Evolutionary conservation across 30 jellyfish, hydroid and myxozoan genomes (phyloP).

Genomic region (Catostylus mosaicus): DNA sequence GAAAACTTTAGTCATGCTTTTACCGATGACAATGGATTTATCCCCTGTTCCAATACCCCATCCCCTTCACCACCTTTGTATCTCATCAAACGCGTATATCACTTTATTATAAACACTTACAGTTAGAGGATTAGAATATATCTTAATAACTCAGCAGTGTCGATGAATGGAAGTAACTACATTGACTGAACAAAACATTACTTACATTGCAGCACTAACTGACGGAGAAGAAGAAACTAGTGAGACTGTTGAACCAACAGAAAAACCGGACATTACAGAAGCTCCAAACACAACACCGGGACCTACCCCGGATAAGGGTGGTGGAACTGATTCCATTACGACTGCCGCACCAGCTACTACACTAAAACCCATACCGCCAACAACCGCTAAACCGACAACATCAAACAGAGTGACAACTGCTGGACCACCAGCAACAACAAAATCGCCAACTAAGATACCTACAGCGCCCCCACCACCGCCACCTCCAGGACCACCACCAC

Average conservation of each 20-base stretch:
- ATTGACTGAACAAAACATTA: neutral
- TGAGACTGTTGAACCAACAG: constrained; percentile 32
- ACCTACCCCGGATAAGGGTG: neutral
- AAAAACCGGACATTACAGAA: constrained; percentile 4
- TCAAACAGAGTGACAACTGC: constrained; percentile 7
- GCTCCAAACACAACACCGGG: constrained; percentile 14
- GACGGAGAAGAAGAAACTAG: constrained; percentile 45
- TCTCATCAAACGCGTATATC: no score
- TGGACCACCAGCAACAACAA: constrained; percentile 5
- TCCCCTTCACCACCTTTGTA: no score
- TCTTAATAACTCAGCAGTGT: no score
- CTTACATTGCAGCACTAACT: constrained; percentile 17
- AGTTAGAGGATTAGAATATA: no score
- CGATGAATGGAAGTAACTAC: no score
- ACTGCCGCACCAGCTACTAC: constrained; percentile 38
- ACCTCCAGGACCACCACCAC: constrained; percentile 36
- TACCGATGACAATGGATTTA: no score
- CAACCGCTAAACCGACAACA: constrained; percentile 29
- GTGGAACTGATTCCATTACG: constrained; percentile 1
- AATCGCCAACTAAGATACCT: neutral
- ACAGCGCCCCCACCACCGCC: constrained; percentile 38
- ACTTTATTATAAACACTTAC: no score
- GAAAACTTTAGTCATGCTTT: no score
- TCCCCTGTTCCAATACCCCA: no score
- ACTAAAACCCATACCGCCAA: constrained; percentile 12